Evolutionary conservation across 1,140 invertebrate species (phyloP).

Genomic region (Euura lappo): DNA sequence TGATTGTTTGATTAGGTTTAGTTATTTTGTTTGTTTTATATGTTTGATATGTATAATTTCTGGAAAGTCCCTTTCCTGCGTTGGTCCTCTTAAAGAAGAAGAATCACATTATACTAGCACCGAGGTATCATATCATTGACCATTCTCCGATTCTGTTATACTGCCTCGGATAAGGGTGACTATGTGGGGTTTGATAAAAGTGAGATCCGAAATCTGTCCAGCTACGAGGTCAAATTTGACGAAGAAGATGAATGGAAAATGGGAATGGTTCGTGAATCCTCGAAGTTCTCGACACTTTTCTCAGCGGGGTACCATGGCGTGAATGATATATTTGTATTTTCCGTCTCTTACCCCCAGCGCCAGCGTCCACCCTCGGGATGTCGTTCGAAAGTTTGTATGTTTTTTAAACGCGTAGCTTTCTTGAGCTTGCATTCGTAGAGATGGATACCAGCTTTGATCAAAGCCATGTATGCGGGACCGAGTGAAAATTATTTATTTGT

Average conservation of each 20-base stretch:
- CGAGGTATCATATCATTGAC: too few relatives aligned
- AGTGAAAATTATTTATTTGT: constrained; percentile 2
- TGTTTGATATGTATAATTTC: too few relatives aligned
- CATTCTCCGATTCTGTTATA: too few relatives aligned
- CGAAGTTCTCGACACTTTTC: neutral
- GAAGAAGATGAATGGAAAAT: constrained; percentile 5
- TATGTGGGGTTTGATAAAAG: too few relatives aligned
- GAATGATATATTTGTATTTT: constrained; percentile 6
- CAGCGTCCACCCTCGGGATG: neutral
- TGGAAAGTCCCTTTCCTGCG: too few relatives aligned
- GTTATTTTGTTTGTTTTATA: too few relatives aligned
- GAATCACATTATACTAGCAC: too few relatives aligned
- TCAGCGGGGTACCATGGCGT: neutral
- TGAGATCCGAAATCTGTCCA: neutral
- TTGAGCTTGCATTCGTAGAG: neutral
- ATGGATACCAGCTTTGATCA: neutral
- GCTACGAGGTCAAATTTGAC: neutral
- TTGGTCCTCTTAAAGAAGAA: too few relatives aligned
- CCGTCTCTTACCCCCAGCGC: neutral
- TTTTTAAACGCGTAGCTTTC: neutral
- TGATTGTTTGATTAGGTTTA: too few relatives aligned
- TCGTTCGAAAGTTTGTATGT: constrained; percentile 1
- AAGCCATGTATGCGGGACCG: neutral
- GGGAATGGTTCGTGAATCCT: neutral
- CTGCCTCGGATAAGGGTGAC: too few relatives aligned